These are phyloP conservation scores for Ceramica pisi DNA, from an alignment of 2,888 invertebrate species.

Conservation along the genomic window DNA sequence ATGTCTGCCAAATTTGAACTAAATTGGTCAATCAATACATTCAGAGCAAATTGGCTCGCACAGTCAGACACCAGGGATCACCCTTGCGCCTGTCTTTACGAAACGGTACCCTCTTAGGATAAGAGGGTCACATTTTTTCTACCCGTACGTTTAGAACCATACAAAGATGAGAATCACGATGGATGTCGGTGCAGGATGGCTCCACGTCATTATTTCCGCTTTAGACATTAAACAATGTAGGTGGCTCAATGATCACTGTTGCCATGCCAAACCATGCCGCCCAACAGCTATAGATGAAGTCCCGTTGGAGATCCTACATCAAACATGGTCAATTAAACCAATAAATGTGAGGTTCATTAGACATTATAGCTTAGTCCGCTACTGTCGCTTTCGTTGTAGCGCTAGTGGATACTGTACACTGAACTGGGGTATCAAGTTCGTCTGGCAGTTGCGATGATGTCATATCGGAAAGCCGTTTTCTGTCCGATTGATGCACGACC, in stretches of 20 bases:
- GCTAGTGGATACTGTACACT: conserved; percentile 9
- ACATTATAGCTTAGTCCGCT: neutral
- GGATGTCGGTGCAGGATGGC: neutral
- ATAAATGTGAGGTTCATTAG: conserved; percentile 26
- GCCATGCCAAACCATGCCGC: neutral
- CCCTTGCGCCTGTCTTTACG: too few species aligned
- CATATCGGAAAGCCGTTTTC: neutral
- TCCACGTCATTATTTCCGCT: neutral
- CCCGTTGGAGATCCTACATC: conserved; percentile 34
- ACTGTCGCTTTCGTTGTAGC: conserved; percentile 43
- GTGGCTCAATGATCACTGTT: neutral
- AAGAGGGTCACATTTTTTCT: too few species aligned
- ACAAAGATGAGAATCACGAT: neutral
- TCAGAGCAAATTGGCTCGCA: too few species aligned
- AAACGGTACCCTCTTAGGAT: too few species aligned
- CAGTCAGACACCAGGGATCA: too few species aligned
- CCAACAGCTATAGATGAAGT: neutral
- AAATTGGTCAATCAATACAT: too few species aligned
- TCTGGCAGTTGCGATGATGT: neutral
- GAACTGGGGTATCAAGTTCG: conserved; percentile 10
- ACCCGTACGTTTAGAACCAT: too few species aligned
- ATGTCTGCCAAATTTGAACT: too few species aligned
- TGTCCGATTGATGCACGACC: neutral
- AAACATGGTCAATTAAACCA: conserved; percentile 31
- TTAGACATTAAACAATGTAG: neutral